These are phyloP conservation scores for Sipha flava DNA, from an alignment of 1,140 invertebrate genomes.

Conservation along the genomic window DNA sequence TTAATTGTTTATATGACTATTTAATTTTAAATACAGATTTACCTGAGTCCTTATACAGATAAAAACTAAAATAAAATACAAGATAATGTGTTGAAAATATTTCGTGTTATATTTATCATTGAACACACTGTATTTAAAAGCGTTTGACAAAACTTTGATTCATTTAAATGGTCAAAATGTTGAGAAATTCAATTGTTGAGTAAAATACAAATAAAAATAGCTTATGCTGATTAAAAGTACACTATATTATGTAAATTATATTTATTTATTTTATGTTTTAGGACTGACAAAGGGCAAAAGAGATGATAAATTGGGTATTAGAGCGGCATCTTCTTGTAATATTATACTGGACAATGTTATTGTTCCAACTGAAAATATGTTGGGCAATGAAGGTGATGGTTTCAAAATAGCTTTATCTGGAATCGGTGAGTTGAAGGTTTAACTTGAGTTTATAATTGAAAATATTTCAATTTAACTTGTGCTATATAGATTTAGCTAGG, in stretches of 20 bases:
- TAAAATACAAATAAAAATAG: too few relatives aligned
- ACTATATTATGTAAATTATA: slow-evolving; percentile 43
- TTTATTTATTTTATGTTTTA: slow-evolving; percentile 37
- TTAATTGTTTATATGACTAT: too few relatives aligned
- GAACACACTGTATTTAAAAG: too few relatives aligned
- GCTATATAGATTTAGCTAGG: slow-evolving; percentile 46
- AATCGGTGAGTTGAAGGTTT: slow-evolving; percentile 33
- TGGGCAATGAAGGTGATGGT: slow-evolving; percentile 49
- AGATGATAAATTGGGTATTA: slow-evolving; percentile 63
- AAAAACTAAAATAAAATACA: too few relatives aligned
- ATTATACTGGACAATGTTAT: slow-evolving; percentile 64
- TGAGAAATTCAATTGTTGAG: too few relatives aligned
- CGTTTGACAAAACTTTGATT: too few relatives aligned
- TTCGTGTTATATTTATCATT: too few relatives aligned
- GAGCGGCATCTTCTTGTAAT: slow-evolving; percentile 66
- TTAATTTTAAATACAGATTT: too few relatives aligned
- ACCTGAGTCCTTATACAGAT: too few relatives aligned
- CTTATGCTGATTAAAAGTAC: too few relatives aligned
- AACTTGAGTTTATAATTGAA: background rate
- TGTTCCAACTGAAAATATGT: slow-evolving; percentile 54
- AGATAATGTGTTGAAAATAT: too few relatives aligned
- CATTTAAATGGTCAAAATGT: too few relatives aligned
- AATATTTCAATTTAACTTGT: background rate
- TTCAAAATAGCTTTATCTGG: slow-evolving; percentile 56
- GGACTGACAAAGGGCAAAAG: slow-evolving; percentile 55